These are phyloP conservation scores for Sebastes diploproa DNA, from an alignment of 2,797 vertebrate genomes.

Conservation along the genomic window DNA sequence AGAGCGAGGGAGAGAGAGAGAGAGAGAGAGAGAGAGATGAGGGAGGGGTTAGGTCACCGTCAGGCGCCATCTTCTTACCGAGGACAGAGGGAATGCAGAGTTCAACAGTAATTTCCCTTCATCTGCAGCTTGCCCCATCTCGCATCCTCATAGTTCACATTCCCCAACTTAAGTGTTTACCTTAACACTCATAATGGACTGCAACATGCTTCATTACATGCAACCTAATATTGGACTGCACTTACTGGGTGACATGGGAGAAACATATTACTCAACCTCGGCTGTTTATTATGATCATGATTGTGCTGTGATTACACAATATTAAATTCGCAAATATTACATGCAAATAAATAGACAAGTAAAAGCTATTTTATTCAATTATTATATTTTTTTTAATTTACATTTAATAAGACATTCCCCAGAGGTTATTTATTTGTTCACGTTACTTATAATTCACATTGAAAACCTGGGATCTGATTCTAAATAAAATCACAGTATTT, in stretches of 20 bases:
- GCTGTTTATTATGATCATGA: neutral
- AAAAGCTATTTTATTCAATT: conserved; percentile 29
- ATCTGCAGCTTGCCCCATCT: conserved; percentile 66
- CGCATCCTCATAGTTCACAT: conserved; percentile 73
- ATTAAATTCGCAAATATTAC: neutral
- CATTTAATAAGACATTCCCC: conserved; percentile 16
- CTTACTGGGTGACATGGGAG: neutral
- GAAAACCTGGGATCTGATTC: neutral
- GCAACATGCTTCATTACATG: conserved; percentile 28
- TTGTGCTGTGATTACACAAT: neutral
- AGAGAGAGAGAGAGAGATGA: neutral
- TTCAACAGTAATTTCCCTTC: conserved; percentile 72
- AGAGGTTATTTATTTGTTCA: conserved; percentile 11
- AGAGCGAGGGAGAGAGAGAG: neutral
- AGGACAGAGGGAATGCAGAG: conserved; percentile 79
- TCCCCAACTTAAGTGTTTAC: conserved; percentile 56
- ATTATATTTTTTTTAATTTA: conserved; percentile 2
- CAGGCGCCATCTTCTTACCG: conserved; percentile 98
- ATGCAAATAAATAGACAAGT: conserved; percentile 18
- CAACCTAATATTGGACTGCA: neutral
- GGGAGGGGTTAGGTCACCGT: conserved; percentile 86
- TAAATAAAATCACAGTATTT: conserved; percentile 12
- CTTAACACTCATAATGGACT: conserved; percentile 25
- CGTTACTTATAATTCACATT: neutral
- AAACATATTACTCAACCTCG: neutral